Evolutionary conservation across 1,140 invertebrate genomes (phyloP).

Genomic region (Drosophila eugracilis): DNA sequence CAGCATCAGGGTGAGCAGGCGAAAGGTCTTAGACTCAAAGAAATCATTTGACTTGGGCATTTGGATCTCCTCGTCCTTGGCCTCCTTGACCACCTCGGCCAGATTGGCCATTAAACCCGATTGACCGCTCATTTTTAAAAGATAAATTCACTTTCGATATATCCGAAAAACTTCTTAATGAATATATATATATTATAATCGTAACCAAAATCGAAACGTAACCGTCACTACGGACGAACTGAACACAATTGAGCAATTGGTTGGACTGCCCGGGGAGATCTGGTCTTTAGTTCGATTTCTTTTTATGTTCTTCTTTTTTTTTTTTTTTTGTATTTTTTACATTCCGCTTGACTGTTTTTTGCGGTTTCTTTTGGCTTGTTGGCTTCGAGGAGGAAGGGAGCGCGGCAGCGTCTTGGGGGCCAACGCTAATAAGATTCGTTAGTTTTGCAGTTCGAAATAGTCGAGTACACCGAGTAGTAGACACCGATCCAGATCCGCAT

Average conservation of each 20-base stretch:
- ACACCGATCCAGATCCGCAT: slow-evolving; percentile 36
- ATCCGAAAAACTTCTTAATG: no score
- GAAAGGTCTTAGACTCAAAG: slow-evolving; percentile 78
- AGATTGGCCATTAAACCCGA: slow-evolving; percentile 32
- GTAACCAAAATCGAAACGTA: background rate
- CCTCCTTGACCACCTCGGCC: slow-evolving; percentile 69
- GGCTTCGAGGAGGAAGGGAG: background rate
- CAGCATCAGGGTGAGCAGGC: slow-evolving; percentile 65
- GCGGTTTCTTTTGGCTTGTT: slow-evolving; percentile 35
- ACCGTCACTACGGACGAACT: slow-evolving; percentile 55
- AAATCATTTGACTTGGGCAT: slow-evolving; percentile 78
- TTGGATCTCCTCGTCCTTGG: slow-evolving; percentile 75
- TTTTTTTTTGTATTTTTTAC: background rate
- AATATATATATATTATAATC: background rate
- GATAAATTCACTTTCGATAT: background rate
- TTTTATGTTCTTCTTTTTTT: background rate
- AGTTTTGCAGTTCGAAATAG: slow-evolving; percentile 1
- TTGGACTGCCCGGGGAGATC: slow-evolving; percentile 18
- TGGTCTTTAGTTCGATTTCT: slow-evolving; percentile 24
- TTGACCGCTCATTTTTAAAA: slow-evolving; percentile 16
- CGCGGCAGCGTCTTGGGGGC: slow-evolving; percentile 60
- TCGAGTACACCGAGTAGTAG: no score
- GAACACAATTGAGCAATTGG: slow-evolving; percentile 34
- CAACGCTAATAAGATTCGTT: slow-evolving; percentile 71
- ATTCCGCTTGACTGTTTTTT: slow-evolving; percentile 31